These are phyloP conservation scores for Sceloporus undulatus DNA, from an alignment of 2,113 vertebrate species.

Conservation along the genomic window DNA sequence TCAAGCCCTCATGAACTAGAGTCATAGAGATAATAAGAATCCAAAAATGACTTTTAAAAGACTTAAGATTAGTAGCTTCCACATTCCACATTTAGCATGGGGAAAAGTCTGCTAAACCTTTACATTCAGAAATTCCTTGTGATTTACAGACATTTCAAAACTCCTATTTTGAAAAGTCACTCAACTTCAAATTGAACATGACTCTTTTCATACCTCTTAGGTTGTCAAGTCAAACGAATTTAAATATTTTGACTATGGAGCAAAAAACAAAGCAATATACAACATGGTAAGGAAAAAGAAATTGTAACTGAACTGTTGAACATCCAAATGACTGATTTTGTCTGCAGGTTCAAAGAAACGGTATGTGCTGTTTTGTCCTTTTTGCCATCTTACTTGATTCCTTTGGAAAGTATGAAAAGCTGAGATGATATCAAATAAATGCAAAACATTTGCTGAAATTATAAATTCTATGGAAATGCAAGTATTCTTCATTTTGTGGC, in stretches of 20 bases:
- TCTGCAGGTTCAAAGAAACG: neutral
- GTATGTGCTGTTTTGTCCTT: neutral
- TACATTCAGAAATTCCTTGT: no score
- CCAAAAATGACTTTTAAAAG: neutral
- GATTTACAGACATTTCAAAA: neutral
- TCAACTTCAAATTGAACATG: neutral
- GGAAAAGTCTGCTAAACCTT: neutral
- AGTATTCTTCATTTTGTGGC: no score
- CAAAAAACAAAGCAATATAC: neutral
- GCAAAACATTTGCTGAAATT: no score
- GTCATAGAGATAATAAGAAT: neutral
- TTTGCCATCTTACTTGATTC: no score
- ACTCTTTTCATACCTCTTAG: neutral
- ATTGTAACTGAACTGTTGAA: neutral
- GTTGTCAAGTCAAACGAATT: neutral
- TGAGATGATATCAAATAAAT: no score
- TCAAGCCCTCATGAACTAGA: neutral
- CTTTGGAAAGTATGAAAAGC: no score
- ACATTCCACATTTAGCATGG: neutral
- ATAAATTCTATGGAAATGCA: no score
- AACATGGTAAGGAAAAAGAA: neutral
- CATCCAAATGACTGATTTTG: neutral
- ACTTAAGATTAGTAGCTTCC: neutral
- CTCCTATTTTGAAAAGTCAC: neutral
- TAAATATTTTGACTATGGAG: slow-evolving; percentile 8